Conservation (phyloP, 2,797 vertebrate species). For the Mastacembelus armatus region DNA sequence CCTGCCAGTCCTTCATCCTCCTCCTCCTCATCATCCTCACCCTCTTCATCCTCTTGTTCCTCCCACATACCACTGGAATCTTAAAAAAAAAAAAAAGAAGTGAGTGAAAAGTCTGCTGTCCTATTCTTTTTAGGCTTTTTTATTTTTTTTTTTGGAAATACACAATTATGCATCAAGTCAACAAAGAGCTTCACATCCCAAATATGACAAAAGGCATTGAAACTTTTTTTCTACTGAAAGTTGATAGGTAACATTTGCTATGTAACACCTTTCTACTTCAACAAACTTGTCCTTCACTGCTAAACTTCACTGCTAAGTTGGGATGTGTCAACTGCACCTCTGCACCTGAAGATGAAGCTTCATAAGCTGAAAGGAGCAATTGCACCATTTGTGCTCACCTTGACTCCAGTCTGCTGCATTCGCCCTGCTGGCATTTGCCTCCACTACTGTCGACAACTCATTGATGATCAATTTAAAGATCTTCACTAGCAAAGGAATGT, state of each 20-base stretch:
- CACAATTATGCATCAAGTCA: neutral
- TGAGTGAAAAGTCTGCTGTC: neutral
- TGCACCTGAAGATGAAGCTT: neutral
- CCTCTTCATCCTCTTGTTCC: conserved; percentile 91
- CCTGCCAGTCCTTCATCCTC: conserved; percentile 92
- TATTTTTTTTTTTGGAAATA: too few species aligned
- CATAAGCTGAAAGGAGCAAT: neutral
- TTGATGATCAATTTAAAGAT: conserved; percentile 97
- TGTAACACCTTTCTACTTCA: too few species aligned
- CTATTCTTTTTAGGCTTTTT: conserved; percentile 8
- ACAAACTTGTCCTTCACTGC: too few species aligned
- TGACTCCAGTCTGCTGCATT: conserved; percentile 92
- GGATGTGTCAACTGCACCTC: too few species aligned
- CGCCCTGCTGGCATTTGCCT: conserved; percentile 91
- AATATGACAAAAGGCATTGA: too few species aligned
- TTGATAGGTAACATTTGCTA: too few species aligned
- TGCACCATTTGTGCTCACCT: conserved; percentile 76
- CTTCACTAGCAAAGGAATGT: conserved; percentile 97
- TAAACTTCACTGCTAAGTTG: too few species aligned
- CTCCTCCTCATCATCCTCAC: conserved; percentile 79
- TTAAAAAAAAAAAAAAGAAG: conserved; percentile 60
- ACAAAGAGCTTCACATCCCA: neutral
- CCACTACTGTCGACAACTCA: conserved; percentile 95
- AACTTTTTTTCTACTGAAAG: too few species aligned
- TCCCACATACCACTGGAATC: conserved; percentile 98